Evolutionary conservation across 1,140 invertebrate species (phyloP), one percentile per base, ranked within the genome.

Genomic region (Drosophila lacertosa): DNA sequence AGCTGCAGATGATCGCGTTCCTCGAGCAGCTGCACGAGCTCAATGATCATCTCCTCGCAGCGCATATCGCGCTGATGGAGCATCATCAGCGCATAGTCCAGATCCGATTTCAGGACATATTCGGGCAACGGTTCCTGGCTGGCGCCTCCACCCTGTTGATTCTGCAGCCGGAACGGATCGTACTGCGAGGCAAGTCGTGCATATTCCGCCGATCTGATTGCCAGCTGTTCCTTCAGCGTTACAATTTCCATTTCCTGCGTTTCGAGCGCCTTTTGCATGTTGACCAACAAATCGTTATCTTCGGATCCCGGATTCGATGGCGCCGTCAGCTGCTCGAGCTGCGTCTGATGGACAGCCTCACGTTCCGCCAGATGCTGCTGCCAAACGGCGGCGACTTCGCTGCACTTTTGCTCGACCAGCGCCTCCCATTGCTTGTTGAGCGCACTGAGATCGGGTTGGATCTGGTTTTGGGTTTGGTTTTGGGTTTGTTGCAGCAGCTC

Each of bases 11-110:
- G 96, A 89, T 97, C 96, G 55, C 96, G 93, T 90, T 98, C 97
- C 90, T 97, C 96, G 18, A 97, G 91, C 15, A 98, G 90, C 89
- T 96, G 95, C 81, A 95, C 96, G 26, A 98, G 91, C 91, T 98
- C 96, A 68, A 96, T 93, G 0, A 97, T 97, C 40, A 98, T 92
- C 91, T 98, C 97, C 83, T 98, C 97, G 91, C 96, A 97, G 9
- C 96, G 93, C 16, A 97, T 94, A 73, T 98, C 97, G 73, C 96
- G 93, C 74, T 97, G 95, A 91, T 98, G 96, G 18, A 98, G 92
- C 93, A 96, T 96, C 80, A 97, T 96, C 5, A 97, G 84, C 0
- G 96, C 96, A 57, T 97, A 92, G 91, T 98, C 96, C 40, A 97
- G 92, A 89, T 98, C 96, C 2, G 94, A 93, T 83, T 93, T 91